Evolutionary conservation across 2,113 vertebrate genomes (phyloP).

Genomic region (Morone saxatilis): DNA sequence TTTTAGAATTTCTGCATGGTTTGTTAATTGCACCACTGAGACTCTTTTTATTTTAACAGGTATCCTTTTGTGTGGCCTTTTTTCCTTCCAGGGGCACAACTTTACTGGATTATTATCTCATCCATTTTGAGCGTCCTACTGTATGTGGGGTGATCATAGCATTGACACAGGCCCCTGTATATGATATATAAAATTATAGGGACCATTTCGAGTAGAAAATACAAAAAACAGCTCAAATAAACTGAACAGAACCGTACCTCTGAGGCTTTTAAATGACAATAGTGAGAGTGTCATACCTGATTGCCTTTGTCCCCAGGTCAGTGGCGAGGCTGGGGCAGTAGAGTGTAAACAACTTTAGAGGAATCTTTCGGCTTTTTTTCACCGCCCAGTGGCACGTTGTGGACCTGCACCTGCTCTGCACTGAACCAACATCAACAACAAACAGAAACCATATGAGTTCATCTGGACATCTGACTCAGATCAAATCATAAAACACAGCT

Average conservation of each 20-base stretch:
- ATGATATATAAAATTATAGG: neutral
- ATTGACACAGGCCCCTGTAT: neutral
- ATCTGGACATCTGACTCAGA: conserved; percentile 49
- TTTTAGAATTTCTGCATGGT: too few species aligned
- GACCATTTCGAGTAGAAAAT: neutral
- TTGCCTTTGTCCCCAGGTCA: conserved; percentile 10
- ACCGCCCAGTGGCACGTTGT: conserved; percentile 73
- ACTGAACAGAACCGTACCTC: neutral
- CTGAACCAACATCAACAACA: conserved; percentile 63
- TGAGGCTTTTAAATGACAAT: neutral
- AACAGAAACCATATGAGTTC: conserved; percentile 43
- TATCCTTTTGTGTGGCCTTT: neutral
- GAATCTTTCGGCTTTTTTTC: conserved; percentile 73
- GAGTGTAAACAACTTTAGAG: conserved; percentile 75
- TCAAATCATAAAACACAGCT: conserved; percentile 24
- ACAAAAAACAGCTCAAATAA: neutral
- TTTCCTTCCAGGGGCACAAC: neutral
- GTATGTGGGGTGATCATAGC: neutral
- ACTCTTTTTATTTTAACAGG: neutral
- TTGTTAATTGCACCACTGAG: neutral
- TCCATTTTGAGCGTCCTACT: neutral
- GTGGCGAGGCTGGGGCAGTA: conserved; percentile 57
- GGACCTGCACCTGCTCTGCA: conserved; percentile 78
- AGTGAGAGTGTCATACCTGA: conserved; percentile 14
- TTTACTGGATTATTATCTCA: neutral